Base-by-base conservation (phyloP, 1,140 invertebrate genomes). In the Cydia strobilella region DNA sequence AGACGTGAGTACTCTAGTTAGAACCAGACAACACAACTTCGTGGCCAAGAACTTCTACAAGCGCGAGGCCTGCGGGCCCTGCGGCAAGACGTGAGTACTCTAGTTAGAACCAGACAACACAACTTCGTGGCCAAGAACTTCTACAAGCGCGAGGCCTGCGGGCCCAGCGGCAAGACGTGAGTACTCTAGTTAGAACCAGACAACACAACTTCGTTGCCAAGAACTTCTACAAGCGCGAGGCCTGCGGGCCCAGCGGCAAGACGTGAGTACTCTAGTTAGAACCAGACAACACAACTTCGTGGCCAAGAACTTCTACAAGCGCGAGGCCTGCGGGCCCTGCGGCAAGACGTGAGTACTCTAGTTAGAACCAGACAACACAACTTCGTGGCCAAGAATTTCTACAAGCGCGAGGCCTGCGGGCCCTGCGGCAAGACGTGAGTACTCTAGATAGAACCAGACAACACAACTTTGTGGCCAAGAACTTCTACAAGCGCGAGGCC, bases 311-410 rank as follows among this genome's bases (percentile, higher is more conserved):
- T 94, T 98, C 74, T 96, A 99, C 75, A 96, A 96, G 87, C 95
- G 96, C 31, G 97, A 98, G 93, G 95, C 94, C 1, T 99, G 98
- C 93, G 95, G 94, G n/a, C 95, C 96, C 2, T 98, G 97, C 86
- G 95, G 96, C 13, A 97, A 97, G 89, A 95, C 94, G 96, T 96
- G 87, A 87, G 82, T n/a, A n/a, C n/a, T n/a, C n/a, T n/a, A n/a
- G n/a, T n/a, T n/a, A n/a, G n/a, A n/a, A n/a, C 79, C 7, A 27
- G 86, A 0, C 86, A 86, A 45, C 98, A 99, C 87, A 95, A 93
- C 83, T 98, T 98, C 81, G 94, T 95, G 51, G 94, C 94, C 20
- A 98, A 98, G 93, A 98, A 96, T 54, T 94, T 98, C 74, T 96
- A 99, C 75, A 96, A 96, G 87, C 95, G 96, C 31, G 97, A 98